These are phyloP conservation scores for Sphaerophoria taeniata DNA, from an alignment of 2,888 invertebrate species.

Conservation along the genomic window DNA sequence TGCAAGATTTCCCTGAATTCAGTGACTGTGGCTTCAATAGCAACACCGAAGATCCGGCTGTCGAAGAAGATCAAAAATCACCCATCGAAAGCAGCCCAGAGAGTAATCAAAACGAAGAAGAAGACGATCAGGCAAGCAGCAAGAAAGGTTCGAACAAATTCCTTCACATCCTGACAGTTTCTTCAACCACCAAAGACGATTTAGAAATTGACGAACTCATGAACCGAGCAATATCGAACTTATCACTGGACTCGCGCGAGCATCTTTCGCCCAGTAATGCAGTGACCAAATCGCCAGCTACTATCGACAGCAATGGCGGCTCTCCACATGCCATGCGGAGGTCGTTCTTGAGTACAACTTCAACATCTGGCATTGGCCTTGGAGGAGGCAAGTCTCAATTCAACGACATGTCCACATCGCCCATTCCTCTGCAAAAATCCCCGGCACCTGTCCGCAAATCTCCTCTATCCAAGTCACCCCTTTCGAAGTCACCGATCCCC, in stretches of 20 bases:
- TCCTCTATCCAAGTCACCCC: constrained; percentile 76
- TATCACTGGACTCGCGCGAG: constrained; percentile 82
- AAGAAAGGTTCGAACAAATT: constrained; percentile 71
- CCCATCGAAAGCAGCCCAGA: constrained; percentile 78
- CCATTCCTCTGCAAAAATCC: constrained; percentile 81
- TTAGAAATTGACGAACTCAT: constrained; percentile 82
- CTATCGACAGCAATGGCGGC: constrained; percentile 54
- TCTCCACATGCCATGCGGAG: constrained; percentile 54
- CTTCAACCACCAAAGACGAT: constrained; percentile 80
- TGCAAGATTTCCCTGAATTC: constrained; percentile 80
- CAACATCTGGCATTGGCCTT: constrained; percentile 53
- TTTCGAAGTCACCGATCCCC: constrained; percentile 82
- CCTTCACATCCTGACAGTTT: constrained; percentile 71
- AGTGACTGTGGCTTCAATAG: constrained; percentile 79
- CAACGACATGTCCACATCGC: constrained; percentile 82
- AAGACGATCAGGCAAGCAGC: constrained; percentile 76
- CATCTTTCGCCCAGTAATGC: constrained; percentile 79
- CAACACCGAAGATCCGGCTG: constrained; percentile 83
- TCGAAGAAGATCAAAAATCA: constrained; percentile 80
- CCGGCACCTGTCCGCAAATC: constrained; percentile 77
- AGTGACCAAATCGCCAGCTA: constrained; percentile 73
- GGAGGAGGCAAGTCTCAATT: constrained; percentile 78
- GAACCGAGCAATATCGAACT: constrained; percentile 83
- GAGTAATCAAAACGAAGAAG: constrained; percentile 80
- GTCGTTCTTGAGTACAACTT: constrained; percentile 56